phyloP scores from a whole-genome alignment of 2,888 invertebrate species.

The Zaprionus bogoriensis region DNA sequence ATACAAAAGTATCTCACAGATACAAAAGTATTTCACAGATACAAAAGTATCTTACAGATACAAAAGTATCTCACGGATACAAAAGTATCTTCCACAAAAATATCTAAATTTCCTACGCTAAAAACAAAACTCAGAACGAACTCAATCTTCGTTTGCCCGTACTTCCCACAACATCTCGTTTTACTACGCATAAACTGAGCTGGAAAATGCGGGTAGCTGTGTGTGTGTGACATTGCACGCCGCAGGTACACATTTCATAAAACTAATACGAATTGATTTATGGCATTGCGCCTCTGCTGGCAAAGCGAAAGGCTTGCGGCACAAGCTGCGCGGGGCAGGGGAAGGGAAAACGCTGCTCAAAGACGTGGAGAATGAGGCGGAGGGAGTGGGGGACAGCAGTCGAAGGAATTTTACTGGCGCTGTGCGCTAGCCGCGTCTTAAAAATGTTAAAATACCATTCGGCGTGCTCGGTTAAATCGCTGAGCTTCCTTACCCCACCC shows the following conservation, averaged over 20 bases:
- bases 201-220: neutral
- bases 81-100: neutral
- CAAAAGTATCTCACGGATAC: neutral
- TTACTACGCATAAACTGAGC: slow-evolving; percentile 26
- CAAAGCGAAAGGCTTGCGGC: slow-evolving; percentile 68
- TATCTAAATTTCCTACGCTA: too few species aligned
- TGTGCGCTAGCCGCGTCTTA: slow-evolving; percentile 45
- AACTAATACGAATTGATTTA: slow-evolving; percentile 83
- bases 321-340: neutral
- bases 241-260: slow-evolving; percentile 82
- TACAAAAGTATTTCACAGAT: neutral
- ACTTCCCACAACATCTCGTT: neutral
- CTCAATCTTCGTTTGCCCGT: neutral
- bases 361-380: neutral
- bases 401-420: slow-evolving; percentile 9
- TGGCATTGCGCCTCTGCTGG: slow-evolving; percentile 56
- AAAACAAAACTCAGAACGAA: too few species aligned
- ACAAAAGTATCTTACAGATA: neutral
- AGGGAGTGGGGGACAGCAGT: neutral
- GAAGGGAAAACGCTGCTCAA: neutral
- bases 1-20: too few species aligned
- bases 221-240: slow-evolving; percentile 54
- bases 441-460: slow-evolving; percentile 65
- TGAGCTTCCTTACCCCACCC: slow-evolving; percentile 7
- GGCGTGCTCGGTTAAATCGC: slow-evolving; percentile 52